Conservation (phyloP, 2,888 invertebrate species). For the Elmis aenea region DNA sequence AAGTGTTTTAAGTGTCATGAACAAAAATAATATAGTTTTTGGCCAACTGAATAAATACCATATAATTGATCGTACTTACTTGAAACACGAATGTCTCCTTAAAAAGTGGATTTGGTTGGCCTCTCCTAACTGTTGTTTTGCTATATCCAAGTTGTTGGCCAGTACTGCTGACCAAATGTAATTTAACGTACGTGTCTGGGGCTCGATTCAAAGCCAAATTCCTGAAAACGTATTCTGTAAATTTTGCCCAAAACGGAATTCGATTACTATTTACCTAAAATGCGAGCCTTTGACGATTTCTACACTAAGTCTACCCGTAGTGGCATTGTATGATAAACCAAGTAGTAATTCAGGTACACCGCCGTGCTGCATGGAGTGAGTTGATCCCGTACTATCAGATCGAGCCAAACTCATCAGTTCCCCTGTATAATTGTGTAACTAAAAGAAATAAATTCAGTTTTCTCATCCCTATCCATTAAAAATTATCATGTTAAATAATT, state of each 20-base stretch:
- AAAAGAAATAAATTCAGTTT: slow-evolving; percentile 15
- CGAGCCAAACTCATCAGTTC: slow-evolving; percentile 76
- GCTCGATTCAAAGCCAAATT: slow-evolving; percentile 73
- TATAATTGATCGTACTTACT: slow-evolving; percentile 54
- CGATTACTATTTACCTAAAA: slow-evolving; percentile 48
- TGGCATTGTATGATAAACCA: slow-evolving; percentile 88
- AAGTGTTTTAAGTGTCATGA: too few relatives aligned
- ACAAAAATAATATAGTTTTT: too few relatives aligned
- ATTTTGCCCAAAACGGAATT: neutral
- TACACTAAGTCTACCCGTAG: slow-evolving; percentile 87
- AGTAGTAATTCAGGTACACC: slow-evolving; percentile 87
- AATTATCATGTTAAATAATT: too few relatives aligned
- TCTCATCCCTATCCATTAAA: too few relatives aligned
- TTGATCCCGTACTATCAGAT: slow-evolving; percentile 91
- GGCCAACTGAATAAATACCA: too few relatives aligned
- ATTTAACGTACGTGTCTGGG: slow-evolving; percentile 91
- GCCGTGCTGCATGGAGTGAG: slow-evolving; percentile 84
- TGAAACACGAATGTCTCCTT: slow-evolving; percentile 96
- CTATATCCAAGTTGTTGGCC: slow-evolving; percentile 90
- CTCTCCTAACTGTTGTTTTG: slow-evolving; percentile 86
- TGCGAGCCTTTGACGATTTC: slow-evolving; percentile 80
- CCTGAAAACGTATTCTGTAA: slow-evolving; percentile 48
- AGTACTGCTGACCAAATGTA: slow-evolving; percentile 85
- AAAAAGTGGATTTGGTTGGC: slow-evolving; percentile 92
- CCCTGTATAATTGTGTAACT: slow-evolving; percentile 51